Base-by-base conservation (phyloP, 1,140 invertebrate genomes). In the Harlomillsia oculata region DNA sequence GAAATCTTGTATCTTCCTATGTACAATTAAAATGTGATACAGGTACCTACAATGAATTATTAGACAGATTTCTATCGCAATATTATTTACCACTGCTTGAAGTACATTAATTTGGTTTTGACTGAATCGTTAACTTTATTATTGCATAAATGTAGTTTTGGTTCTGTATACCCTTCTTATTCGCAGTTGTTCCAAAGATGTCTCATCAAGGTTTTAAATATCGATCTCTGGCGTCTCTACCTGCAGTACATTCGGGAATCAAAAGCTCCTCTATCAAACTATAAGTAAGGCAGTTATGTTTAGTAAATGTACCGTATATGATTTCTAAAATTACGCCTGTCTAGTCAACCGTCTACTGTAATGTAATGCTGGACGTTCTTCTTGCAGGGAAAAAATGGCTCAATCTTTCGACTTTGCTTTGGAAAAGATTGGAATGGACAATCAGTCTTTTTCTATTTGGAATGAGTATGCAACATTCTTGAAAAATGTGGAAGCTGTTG, bases 341-440 rank as follows among this genome's bases (percentile, higher is more conserved):
- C 40, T 43, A 18, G 40, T 9, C 13, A 20, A 18, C 18, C 8
- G 20, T 43, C 6, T 43, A 8, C 8, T 43, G 40, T 43, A 20
- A 11, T 13, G 8, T 20, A 13, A 43, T 43, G 13, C 18, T 32
- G 20, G 25, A 43, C 21, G 41, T 13, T 53, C 39, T 37, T 53
- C 49, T 45, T 52, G 6, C 43, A 96, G 94, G 69, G 95, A 99
- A 72, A 99, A 97, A 77, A 96, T 99, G 89, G 94, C 94, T 0
- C 92, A 99, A 74, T 95, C 96, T 0, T 99, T 97, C 71, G 96
- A 99, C 73, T 99, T 98, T 77, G 95, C 97, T 0, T 72, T 99
- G 53, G 96, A 99, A 57, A 98, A 98, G 75, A 97, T 99, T 67
- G 97, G 97, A 2, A 87, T 97, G 82, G 95, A 98, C 68, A 89